A percentile compares a stretch with the other conserved stretches of the same genome.
Evolutionary conservation across 1,140 invertebrate genomes (phyloP).

Genomic region (Drosophila gunungcola): DNA sequence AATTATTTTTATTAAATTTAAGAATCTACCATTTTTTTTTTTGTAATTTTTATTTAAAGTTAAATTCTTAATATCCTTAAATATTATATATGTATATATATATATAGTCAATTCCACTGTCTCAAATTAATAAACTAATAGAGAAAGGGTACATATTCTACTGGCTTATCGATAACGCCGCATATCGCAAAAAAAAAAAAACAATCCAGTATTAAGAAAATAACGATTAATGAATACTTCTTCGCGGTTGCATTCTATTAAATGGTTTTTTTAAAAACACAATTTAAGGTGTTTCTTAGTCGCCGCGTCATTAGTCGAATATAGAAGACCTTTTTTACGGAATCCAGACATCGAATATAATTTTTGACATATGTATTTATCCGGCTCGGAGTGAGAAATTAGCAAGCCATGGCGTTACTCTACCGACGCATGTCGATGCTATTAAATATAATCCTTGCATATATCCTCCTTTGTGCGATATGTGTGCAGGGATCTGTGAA

Average conservation of each 20-base stretch:
- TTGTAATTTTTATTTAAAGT: no score
- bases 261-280: constrained; percentile 19
- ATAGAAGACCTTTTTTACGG: constrained; percentile 15
- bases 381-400: constrained; percentile 47
- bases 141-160: constrained; percentile 8
- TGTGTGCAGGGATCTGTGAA: constrained; percentile 36
- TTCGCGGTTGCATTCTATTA: constrained; percentile 33
- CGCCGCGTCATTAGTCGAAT: not conserved
- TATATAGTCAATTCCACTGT: constrained; percentile 5
- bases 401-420: constrained; percentile 46
- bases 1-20: no score
- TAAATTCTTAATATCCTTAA: no score
- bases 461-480: constrained; percentile 36
- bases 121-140: not conserved
- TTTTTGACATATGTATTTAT: constrained; percentile 48
- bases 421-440: constrained; percentile 50
- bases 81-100: not conserved
- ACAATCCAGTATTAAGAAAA: constrained; percentile 27
- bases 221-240: constrained; percentile 42
- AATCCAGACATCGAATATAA: constrained; percentile 31
- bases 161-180: constrained; percentile 11
- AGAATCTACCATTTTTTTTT: no score
- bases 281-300: constrained; percentile 13
- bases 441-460: constrained; percentile 32
- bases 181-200: constrained; percentile 23